Evolutionary conservation across 2,888 invertebrate species (phyloP).

Genomic region (Nymphalis urticae): DNA sequence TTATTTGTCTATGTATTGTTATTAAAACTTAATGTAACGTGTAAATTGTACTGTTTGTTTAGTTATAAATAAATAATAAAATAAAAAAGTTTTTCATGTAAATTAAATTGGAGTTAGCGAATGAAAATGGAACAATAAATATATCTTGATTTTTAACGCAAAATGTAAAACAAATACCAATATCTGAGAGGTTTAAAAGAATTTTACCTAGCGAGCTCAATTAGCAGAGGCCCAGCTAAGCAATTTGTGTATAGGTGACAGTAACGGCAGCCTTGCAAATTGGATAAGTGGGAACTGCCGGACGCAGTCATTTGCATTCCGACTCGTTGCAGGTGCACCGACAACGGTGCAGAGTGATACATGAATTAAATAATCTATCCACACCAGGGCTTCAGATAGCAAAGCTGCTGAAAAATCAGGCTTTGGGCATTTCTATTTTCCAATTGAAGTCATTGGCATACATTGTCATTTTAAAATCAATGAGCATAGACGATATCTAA

Average conservation of each 20-base stretch:
- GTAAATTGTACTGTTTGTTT: too few relatives aligned
- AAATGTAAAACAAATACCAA: neutral
- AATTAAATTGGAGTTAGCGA: too few relatives aligned
- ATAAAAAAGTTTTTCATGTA: too few relatives aligned
- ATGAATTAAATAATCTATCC: constrained; percentile 8
- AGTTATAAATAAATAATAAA: too few relatives aligned
- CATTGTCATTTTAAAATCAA: too few relatives aligned
- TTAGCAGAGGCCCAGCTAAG: constrained; percentile 31
- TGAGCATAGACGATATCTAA: too few relatives aligned
- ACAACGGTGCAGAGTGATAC: constrained; percentile 18
- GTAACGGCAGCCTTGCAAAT: constrained; percentile 36
- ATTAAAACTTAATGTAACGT: too few relatives aligned
- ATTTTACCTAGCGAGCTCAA: constrained; percentile 28
- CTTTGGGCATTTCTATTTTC: neutral
- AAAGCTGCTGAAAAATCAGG: constrained; percentile 1
- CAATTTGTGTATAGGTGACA: constrained; percentile 42
- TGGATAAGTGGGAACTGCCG: constrained; percentile 39
- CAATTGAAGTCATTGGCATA: neutral
- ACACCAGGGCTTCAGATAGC: neutral
- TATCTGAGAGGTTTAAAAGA: neutral
- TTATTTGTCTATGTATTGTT: too few relatives aligned
- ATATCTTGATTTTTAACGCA: neutral
- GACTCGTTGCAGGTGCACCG: constrained; percentile 24
- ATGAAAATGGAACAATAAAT: too few relatives aligned
- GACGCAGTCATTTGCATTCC: constrained; percentile 36